Evolutionary conservation across 92 coral and sea anemone genomes (phyloP).

Genomic region (Micromussa lordhowensis): DNA sequence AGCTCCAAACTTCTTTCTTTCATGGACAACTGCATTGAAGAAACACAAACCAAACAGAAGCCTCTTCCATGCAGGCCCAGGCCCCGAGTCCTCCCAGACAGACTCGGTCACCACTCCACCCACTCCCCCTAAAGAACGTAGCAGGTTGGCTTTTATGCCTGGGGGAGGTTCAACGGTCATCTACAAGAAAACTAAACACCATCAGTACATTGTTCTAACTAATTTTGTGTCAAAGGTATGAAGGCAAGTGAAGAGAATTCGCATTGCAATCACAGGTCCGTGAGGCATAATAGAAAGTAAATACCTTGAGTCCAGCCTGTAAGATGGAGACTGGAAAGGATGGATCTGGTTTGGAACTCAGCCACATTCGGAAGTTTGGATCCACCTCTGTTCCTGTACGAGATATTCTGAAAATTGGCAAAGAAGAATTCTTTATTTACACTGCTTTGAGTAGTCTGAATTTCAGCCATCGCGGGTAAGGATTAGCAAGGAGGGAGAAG

Average conservation of each 20-base stretch:
- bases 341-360: slow-evolving; percentile 95
- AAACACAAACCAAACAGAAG: slow-evolving; percentile 95
- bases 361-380: slow-evolving; percentile 97
- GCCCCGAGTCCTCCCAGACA: slow-evolving; percentile 89
- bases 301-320: slow-evolving; percentile 95
- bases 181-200: slow-evolving; percentile 42
- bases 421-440: background rate
- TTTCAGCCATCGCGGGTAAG: too few relatives aligned
- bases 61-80: slow-evolving; percentile 94
- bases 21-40: slow-evolving; percentile 95
- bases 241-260: background rate
- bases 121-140: slow-evolving; percentile 89
- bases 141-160: slow-evolving; percentile 92
- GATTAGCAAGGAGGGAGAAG: too few relatives aligned
- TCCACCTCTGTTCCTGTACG: slow-evolving; percentile 83
- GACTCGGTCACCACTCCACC: slow-evolving; percentile 93
- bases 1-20: slow-evolving; percentile 91
- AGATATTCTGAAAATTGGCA: slow-evolving; percentile 67
- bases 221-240: background rate
- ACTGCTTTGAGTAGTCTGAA: background rate
- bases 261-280: background rate
- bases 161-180: slow-evolving; percentile 99
- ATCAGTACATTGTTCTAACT: background rate
- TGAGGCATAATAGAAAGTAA: too few relatives aligned
- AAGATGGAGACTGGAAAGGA: slow-evolving; percentile 93